These are phyloP conservation scores for Allolobophora icterica DNA, from an alignment of 2,888 invertebrate species.

Conservation along the genomic window DNA sequence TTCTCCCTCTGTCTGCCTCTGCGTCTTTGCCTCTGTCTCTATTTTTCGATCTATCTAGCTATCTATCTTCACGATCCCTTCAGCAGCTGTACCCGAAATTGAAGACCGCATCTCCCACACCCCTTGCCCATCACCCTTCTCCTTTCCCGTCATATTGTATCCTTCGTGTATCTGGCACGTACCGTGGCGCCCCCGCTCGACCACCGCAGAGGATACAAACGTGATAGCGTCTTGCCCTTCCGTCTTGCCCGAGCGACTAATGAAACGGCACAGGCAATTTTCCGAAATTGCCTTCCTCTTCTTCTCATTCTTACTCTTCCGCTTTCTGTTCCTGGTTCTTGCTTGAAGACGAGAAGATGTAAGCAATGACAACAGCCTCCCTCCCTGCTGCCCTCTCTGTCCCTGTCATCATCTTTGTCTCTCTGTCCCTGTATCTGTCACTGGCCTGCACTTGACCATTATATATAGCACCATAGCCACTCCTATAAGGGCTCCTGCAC, in stretches of 20 bases:
- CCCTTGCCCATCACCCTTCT: background rate
- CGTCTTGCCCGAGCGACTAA: constrained; percentile 17
- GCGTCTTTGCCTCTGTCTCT: background rate
- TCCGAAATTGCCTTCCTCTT: constrained; percentile 17
- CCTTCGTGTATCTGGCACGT: background rate
- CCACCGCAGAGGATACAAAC: background rate
- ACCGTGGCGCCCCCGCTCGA: background rate
- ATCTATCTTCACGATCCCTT: background rate
- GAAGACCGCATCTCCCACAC: constrained; percentile 3
- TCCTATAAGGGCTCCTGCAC: too few species aligned
- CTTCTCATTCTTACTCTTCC: background rate
- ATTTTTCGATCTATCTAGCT: background rate
- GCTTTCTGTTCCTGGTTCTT: background rate
- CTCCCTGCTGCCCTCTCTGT: background rate
- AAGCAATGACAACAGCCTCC: background rate
- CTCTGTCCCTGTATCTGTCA: background rate
- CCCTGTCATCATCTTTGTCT: too few species aligned
- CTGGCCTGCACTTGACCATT: too few species aligned
- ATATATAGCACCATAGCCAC: background rate
- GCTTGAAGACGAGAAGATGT: background rate
- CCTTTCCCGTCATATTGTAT: background rate
- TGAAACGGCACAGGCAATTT: background rate
- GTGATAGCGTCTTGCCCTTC: background rate
- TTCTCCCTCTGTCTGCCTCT: background rate
- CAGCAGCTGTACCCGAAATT: background rate